Evolutionary conservation across 1,140 invertebrate species (phyloP), one percentile per base, ranked within the genome.

Genomic region (Drosophila parabipectinata): DNA sequence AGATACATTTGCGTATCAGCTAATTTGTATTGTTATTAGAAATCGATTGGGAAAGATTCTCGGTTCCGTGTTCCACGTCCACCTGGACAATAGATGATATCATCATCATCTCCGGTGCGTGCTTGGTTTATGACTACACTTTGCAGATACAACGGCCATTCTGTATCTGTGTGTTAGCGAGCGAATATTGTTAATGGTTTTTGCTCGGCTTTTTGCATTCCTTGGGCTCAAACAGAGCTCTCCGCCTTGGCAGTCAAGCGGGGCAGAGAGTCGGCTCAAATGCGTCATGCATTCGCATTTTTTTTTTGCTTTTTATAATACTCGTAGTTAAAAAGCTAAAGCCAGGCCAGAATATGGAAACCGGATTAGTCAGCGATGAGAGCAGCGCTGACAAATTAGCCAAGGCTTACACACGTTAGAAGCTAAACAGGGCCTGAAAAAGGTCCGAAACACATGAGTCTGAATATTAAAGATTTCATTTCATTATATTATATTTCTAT

Each of bases 61-160:
- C 14, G 15, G 28, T 14, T 54, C 39, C 39, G 39, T 41, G n/a
- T 15, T 47, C 28, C 12, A 34, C 39, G 37, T 55, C 48, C 62
- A 68, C 62, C 52, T 57, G 52, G 67, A 26, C 68, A 63, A 32
- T 75, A 77, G 69, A 85, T 85, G 81, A 85, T 77, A 80, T 85
- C 81, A 85, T 85, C 74, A 71, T 85, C 81, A 85, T 85, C 74
- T 85, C 62, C 37, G 66, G 44, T 74, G 74, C 78, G 73, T 78
- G 74, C 54, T 61, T 55, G 77, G 80, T 59, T 79, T 63, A 76
- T 83, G 72, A 67, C 64, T 66, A 84, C 61, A 59, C 24, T 64
- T 28, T 50, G 34, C 30, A 14, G 59, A 41, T 62, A 14, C 54
- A 15, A 32, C 32, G 8, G 32, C 32, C 32, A 32, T 8, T 59